phyloP scores from a whole-genome alignment of 2,888 invertebrate genomes.

The Unio pictorum region DNA sequence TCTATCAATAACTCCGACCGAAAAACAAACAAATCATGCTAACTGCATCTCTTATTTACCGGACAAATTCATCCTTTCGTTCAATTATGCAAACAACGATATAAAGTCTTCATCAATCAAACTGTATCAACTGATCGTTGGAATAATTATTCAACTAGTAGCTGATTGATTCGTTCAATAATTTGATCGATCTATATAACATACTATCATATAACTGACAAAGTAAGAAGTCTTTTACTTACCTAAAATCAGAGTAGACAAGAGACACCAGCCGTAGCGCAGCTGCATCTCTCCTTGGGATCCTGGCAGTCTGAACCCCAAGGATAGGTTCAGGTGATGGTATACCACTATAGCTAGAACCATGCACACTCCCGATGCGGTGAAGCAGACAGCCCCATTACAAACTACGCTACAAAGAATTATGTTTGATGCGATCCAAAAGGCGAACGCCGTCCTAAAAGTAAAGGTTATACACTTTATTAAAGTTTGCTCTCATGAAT shows the following conservation, averaged over 20 bases:
- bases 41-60: no score
- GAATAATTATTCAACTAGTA: no score
- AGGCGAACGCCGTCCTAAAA: conserved; percentile 88
- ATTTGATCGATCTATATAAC: no score
- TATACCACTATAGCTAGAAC: conserved; percentile 87
- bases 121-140: no score
- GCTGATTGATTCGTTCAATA: no score
- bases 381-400: conserved; percentile 92
- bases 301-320: conserved; percentile 85
- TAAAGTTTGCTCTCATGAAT: no score
- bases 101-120: no score
- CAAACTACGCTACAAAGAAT: conserved; percentile 85
- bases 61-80: no score
- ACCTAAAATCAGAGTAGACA: conserved; percentile 74
- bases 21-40: no score
- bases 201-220: no score
- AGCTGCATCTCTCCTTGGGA: conserved; percentile 88
- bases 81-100: no score
- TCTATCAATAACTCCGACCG: no score
- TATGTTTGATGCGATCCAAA: conserved; percentile 94
- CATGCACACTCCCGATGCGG: conserved; percentile 84
- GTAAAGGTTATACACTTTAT: conserved; percentile 41
- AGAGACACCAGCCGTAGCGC: conserved; percentile 95
- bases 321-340: conserved; percentile 80
- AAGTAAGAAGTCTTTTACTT: conserved; percentile 5